Evolutionary conservation across 2,797 vertebrate genomes (phyloP), one percentile per base, ranked within the genome.

Genomic region (Zalophus californianus): DNA sequence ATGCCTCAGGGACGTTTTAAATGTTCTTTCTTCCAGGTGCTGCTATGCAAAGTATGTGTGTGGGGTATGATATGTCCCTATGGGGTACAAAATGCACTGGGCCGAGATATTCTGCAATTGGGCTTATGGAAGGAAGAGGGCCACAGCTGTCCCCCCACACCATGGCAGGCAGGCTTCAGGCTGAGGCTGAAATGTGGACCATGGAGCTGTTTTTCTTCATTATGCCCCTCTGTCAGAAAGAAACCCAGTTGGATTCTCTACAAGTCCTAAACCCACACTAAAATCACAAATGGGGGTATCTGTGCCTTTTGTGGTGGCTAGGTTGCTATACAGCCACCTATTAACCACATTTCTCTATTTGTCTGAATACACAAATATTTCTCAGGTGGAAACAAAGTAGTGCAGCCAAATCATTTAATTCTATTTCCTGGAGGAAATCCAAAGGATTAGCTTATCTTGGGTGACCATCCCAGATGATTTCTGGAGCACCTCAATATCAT

Each of bases 281-380:
- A 52, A 90, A 90, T n/a, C 54, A 62, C 41, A 86, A 58, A 16
- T 18, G 29, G 87, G 25, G 11, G 21, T 1, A 38, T 3, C 20
- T 50, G 29, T 52, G 41, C 7, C 12, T 27, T 64, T 70, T n/a
- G 2, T 10, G 38, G 41, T 41, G 10, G 50, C 48, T 79, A 29
- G 8, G 60, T 78, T 88, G 66, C 27, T 66, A 25, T 25, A 54
- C 50, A 16, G 15, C 56, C 35, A 25, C 52, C 41, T 58, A 52
- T 4, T 80, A 48, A 29, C 35, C 72, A 27, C 27, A 41, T 72
- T 68, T 97, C 90, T 95, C 78, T 13, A 16, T 60, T 29, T 20
- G 35, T 79, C 95, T 80, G 64, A 87, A 97, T 38, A 79, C n/a
- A 79, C 25, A 79, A 41, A 83, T 25, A 7, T 12, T 86, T 96